Percentiles rank a stretch among this genome's conserved stretches.
Evolutionary conservation across 2,113 vertebrate genomes (phyloP).

Genomic region (Geococcyx californianus): DNA sequence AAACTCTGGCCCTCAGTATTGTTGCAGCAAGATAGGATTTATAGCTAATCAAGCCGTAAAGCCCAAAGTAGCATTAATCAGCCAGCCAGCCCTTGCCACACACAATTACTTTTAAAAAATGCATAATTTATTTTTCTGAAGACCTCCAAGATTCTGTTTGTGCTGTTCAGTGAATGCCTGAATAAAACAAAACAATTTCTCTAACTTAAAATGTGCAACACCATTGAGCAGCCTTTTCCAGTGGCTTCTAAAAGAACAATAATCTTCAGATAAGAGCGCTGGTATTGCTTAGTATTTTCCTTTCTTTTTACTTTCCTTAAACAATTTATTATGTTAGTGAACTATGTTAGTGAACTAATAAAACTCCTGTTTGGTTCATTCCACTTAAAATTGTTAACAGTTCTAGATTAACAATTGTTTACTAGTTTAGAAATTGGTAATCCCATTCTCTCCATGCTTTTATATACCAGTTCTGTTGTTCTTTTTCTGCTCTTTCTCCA

Average conservation of each 20-base stretch:
- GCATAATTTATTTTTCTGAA: not conserved
- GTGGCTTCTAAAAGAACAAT: not conserved
- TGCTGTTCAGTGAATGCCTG: not conserved
- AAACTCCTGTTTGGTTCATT: not conserved
- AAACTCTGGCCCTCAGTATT: not conserved
- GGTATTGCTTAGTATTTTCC: not conserved
- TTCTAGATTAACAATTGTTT: not conserved
- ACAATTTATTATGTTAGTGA: not conserved
- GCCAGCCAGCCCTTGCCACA: not conserved
- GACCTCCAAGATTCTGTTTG: not conserved
- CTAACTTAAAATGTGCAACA: not conserved
- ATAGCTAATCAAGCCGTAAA: not conserved
- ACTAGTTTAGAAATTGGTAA: not conserved
- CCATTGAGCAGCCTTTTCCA: not conserved
- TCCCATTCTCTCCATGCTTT: not conserved
- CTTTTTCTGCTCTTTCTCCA: not conserved
- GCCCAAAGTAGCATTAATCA: not conserved
- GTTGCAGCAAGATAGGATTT: not conserved
- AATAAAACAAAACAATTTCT: not conserved
- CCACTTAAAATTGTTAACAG: not conserved
- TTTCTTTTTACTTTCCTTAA: not conserved
- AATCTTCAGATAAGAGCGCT: not conserved
- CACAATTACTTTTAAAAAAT: not conserved
- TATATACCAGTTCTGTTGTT: not conserved
- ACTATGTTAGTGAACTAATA: not conserved